Base-by-base conservation (phyloP, 2,797 vertebrate genomes). In the Picus viridis region DNA sequence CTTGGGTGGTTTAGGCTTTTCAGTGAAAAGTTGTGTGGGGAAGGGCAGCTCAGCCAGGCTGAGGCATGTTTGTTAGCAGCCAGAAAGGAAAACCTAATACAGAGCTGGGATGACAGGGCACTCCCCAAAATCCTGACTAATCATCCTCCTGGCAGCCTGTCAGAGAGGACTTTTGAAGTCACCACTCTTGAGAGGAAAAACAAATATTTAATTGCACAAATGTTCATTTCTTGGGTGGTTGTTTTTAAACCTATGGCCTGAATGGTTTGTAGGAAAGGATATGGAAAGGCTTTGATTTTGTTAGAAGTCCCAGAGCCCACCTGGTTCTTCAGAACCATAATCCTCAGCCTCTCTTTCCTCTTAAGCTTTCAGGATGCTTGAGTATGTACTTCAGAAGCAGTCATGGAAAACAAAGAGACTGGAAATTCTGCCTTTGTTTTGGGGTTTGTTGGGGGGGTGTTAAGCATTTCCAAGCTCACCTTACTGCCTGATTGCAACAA, bases 191-290 rank as follows among this genome's bases (percentile, higher is more conserved):
- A 15, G 59, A 39, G 57, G 32, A 76, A 95, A 95, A 80, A 26
- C 20, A 76, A 89, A 51, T 45, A 61, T 81, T 91, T 83, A 64
- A 63, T 86, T 82, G 73, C 53, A 89, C 45, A 88, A 59, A 73
- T 81, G 64, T 36, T 59, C 23, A n/a, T 64, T 94, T 91, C 61
- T 45, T 88, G 30, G 53, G 24, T 53, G 26, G 24, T 54, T 0
- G 75, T 51, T 83, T 67, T 32, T 19, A 73, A 73, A 90, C 13
- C 32, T 68, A 45, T 0, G 3, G 17, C 36, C 75, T 73, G 16
- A 78, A 81, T 81, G 43, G 12, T 13, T 74, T 82, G 75, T 77
- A 73, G 69, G 75, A 54, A 65, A 58, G 32, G 61, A 7, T 45
- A 2, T 58, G 51, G 49, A 73, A 68, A 84, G 16, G 19, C 41